Evolutionary conservation across 2,888 invertebrate genomes (phyloP).

Genomic region (Apodemia duryi): DNA sequence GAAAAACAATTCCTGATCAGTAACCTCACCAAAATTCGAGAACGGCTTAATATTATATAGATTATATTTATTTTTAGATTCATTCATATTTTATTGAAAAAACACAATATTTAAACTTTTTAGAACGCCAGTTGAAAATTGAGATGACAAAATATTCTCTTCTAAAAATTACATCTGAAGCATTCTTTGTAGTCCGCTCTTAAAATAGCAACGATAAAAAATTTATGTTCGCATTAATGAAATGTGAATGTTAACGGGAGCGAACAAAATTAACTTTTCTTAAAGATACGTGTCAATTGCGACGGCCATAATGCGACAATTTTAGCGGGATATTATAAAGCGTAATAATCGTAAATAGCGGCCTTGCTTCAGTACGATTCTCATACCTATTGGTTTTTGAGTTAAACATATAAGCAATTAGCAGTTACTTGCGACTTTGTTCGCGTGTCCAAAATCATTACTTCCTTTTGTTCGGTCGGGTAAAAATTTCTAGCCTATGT

Average conservation of each 20-base stretch:
- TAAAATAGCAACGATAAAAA: conserved; percentile 34
- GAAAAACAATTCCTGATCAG: too few relatives aligned
- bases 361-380: too few relatives aligned
- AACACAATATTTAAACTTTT: neutral
- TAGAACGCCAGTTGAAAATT: conserved; percentile 11
- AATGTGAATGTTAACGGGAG: conserved; percentile 19
- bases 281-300: conserved; percentile 55
- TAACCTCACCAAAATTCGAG: too few relatives aligned
- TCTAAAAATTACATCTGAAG: conserved; percentile 19
- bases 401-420: too few relatives aligned
- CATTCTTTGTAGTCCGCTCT: conserved; percentile 25
- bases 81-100: neutral
- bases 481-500: too few relatives aligned
- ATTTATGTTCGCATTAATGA: conserved; percentile 27
- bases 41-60: too few relatives aligned
- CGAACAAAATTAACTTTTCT: conserved; percentile 60
- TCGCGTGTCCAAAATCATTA: too few relatives aligned
- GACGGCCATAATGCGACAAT: conserved; percentile 50
- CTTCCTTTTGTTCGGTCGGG: too few relatives aligned
- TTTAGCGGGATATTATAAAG: conserved; percentile 68
- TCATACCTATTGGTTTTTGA: too few relatives aligned
- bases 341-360: conserved; percentile 62
- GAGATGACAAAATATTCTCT: conserved; percentile 12
- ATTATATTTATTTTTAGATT: neutral
- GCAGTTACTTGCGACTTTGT: too few relatives aligned